phyloP scores from a whole-genome alignment of 2,113 vertebrate genomes.

The Petroica traversi region DNA sequence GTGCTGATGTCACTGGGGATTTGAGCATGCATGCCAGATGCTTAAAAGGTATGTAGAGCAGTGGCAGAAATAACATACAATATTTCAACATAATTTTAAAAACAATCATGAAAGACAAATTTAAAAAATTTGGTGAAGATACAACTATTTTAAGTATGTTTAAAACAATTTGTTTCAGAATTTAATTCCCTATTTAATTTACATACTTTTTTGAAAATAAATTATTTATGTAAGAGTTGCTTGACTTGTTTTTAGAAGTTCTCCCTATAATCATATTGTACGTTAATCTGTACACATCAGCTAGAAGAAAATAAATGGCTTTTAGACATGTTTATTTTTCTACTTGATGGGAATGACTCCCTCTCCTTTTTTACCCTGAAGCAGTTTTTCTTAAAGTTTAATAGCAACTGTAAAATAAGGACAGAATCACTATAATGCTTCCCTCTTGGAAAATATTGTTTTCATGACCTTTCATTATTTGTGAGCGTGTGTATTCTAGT shows the following conservation, averaged over 20 bases:
- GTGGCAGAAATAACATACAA: background rate
- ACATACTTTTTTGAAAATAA: background rate
- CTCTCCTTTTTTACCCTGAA: background rate
- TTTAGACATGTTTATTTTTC: background rate
- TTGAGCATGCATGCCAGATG: background rate
- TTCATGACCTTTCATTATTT: background rate
- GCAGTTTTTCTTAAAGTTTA: background rate
- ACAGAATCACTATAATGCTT: background rate
- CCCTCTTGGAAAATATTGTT: background rate
- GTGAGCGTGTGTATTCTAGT: background rate
- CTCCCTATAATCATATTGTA: background rate
- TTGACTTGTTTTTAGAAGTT: constrained; percentile 4
- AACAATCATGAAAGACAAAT: background rate
- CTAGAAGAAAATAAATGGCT: background rate
- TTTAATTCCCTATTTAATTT: background rate
- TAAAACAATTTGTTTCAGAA: background rate
- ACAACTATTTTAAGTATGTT: background rate
- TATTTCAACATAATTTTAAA: background rate
- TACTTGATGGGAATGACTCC: background rate
- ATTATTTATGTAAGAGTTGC: background rate
- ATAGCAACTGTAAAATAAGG: background rate
- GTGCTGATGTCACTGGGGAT: background rate
- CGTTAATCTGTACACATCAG: background rate
- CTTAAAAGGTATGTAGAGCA: background rate
- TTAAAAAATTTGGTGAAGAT: background rate